Evolutionary conservation across 92 coral and sea anemone species (phyloP).

Genomic region (Zoanthus sansibaricus): DNA sequence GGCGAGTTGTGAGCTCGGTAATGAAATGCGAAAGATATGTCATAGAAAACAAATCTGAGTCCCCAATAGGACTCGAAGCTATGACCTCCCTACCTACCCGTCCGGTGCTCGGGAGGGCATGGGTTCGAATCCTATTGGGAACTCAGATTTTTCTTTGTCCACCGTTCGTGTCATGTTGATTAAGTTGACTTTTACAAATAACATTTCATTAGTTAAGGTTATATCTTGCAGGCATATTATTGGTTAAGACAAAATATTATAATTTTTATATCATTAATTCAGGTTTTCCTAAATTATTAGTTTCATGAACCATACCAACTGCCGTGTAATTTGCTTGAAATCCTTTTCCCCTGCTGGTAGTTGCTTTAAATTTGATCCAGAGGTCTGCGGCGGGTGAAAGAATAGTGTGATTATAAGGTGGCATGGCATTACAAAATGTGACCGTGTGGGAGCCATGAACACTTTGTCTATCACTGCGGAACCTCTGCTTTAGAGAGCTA

Average conservation of each 20-base stretch:
- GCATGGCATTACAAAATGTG: constrained; percentile 76
- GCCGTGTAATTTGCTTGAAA: constrained; percentile 77
- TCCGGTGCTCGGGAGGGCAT: no score
- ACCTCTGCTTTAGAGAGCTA: constrained; percentile 76
- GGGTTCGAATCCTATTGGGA: no score
- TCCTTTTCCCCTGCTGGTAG: constrained; percentile 70
- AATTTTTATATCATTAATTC: not conserved
- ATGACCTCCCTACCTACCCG: no score
- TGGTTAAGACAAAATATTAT: not conserved
- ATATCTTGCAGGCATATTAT: not conserved
- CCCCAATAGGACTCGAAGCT: no score
- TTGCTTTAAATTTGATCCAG: constrained; percentile 87
- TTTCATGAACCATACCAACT: constrained; percentile 63
- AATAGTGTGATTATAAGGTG: constrained; percentile 75
- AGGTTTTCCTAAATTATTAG: not conserved
- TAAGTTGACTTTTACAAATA: no score
- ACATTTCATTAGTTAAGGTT: no score
- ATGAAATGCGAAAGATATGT: no score
- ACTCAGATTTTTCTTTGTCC: no score
- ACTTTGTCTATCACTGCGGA: constrained; percentile 56
- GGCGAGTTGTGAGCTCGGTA: no score
- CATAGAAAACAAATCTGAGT: no score
- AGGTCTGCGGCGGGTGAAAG: constrained; percentile 70
- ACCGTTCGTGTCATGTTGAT: no score
- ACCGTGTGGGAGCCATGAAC: constrained; percentile 64